Base-by-base conservation (phyloP, 2,888 invertebrate genomes). In the Enoplolaimus lenunculus region DNA sequence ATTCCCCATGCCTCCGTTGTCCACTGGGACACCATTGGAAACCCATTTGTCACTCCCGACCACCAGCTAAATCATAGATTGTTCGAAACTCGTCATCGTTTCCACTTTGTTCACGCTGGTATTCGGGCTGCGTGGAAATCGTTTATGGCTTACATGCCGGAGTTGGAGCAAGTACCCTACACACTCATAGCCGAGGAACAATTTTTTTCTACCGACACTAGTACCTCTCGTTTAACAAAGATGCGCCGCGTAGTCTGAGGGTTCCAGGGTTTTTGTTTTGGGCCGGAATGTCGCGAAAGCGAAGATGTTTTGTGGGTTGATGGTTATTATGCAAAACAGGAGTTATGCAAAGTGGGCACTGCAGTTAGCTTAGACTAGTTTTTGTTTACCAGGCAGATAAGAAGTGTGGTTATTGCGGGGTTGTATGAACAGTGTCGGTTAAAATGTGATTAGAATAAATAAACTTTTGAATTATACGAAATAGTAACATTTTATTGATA, bases 281-380 rank as follows among this genome's bases (percentile, higher is more conserved):
- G 45, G 45, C 45, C 45, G 45, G 45, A 45, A 45, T 45, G 45
- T 45, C 45, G 45, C 45, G 45, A 45, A 45, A 45, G 45, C 45
- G 45, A 45, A 45, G 45, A 45, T 45, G 45, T 45, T 13, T n/a
- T n/a, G n/a, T n/a, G n/a, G n/a, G n/a, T n/a, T n/a, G n/a, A n/a
- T n/a, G n/a, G n/a, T n/a, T 45, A 45, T 45, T 45, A 45, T 45
- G 45, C 45, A 45, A 45, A 45, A 13, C 21, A 45, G 45, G n/a
- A n/a, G n/a, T n/a, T n/a, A n/a, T n/a, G n/a, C n/a, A n/a, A n/a
- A n/a, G n/a, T n/a, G n/a, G n/a, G n/a, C n/a, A n/a, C n/a, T n/a
- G n/a, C n/a, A n/a, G n/a, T n/a, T n/a, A n/a, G n/a, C n/a, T n/a
- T n/a, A n/a, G n/a, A n/a, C n/a, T n/a, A n/a, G n/a, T n/a, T n/a